phyloP scores from a whole-genome alignment of 2,797 vertebrate genomes.

The Lagocephalus sceleratus region DNA sequence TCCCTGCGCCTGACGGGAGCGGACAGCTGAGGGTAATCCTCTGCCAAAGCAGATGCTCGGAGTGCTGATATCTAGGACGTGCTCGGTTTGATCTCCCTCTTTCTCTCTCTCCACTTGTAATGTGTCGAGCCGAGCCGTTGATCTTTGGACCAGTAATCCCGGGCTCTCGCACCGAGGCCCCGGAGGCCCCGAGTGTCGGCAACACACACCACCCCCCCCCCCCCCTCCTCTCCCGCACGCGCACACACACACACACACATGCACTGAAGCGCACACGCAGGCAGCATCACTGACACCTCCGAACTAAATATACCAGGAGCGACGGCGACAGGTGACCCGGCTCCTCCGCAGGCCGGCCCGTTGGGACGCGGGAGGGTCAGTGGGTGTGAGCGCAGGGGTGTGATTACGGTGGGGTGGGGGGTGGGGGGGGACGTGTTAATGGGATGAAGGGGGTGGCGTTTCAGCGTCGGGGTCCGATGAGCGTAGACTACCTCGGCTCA shows the following conservation, averaged over 20 bases:
- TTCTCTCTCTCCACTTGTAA: slow-evolving; percentile 39
- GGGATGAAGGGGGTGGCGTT: slow-evolving; percentile 24
- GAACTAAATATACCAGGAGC: slow-evolving; percentile 71
- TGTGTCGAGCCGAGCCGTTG: slow-evolving; percentile 52
- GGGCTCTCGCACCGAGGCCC: slow-evolving; percentile 45
- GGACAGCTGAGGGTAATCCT: slow-evolving; percentile 64
- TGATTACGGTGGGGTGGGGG: too few relatives aligned
- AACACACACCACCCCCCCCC: slow-evolving; percentile 41
- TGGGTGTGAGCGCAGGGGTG: slow-evolving; percentile 38
- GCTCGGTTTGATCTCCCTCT: slow-evolving; percentile 52
- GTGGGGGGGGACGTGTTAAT: slow-evolving; percentile 25
- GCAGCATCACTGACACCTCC: slow-evolving; percentile 66
- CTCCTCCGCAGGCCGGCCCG: slow-evolving; percentile 43
- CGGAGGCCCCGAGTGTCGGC: slow-evolving; percentile 64
- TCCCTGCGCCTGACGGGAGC: slow-evolving; percentile 30
- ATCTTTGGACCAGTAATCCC: slow-evolving; percentile 57
- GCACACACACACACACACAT: slow-evolving; percentile 18
- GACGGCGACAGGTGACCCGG: slow-evolving; percentile 70
- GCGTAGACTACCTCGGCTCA: slow-evolving; percentile 43
- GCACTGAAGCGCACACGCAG: slow-evolving; percentile 16
- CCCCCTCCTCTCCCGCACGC: slow-evolving; percentile 8
- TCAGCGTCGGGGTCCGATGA: slow-evolving; percentile 25
- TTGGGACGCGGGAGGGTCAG: slow-evolving; percentile 52
- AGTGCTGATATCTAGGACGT: slow-evolving; percentile 47
- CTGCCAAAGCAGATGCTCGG: slow-evolving; percentile 52